Conservation (phyloP, 2,797 vertebrate species). For the Hypotaenidia philippensis region DNA sequence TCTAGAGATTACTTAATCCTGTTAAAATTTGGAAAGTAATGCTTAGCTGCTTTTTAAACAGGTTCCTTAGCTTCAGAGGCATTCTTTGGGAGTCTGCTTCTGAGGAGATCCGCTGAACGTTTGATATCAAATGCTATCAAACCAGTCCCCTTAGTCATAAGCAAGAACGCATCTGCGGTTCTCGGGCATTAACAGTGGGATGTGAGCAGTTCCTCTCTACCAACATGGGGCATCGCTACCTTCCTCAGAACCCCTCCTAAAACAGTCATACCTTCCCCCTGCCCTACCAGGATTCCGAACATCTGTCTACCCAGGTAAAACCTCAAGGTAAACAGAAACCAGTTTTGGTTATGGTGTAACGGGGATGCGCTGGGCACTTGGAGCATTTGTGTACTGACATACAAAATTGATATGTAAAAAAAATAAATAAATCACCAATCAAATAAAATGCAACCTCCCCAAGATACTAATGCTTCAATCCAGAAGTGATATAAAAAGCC, state of each 20-base stretch:
- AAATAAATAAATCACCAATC: background rate
- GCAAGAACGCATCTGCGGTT: background rate
- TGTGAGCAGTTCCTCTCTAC: background rate
- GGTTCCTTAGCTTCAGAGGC: background rate
- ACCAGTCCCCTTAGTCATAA: background rate
- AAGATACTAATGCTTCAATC: background rate
- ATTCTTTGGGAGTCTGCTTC: background rate
- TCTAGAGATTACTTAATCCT: background rate
- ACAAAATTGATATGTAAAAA: background rate
- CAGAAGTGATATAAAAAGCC: background rate
- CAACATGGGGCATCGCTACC: background rate
- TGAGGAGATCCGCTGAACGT: background rate
- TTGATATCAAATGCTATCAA: background rate
- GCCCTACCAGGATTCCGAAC: background rate
- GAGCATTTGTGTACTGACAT: background rate
- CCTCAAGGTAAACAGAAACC: background rate
- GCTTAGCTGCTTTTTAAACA: background rate
- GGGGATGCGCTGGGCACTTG: background rate
- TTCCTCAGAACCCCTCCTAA: background rate
- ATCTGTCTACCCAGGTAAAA: background rate
- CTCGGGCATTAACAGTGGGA: background rate
- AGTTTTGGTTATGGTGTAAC: background rate
- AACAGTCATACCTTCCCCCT: background rate
- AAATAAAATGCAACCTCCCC: background rate
- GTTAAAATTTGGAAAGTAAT: background rate